Percentiles rank a stretch among this genome's conserved stretches.
Evolutionary conservation across 2,113 vertebrate species (phyloP).

Genomic region (Microcebus murinus): DNA sequence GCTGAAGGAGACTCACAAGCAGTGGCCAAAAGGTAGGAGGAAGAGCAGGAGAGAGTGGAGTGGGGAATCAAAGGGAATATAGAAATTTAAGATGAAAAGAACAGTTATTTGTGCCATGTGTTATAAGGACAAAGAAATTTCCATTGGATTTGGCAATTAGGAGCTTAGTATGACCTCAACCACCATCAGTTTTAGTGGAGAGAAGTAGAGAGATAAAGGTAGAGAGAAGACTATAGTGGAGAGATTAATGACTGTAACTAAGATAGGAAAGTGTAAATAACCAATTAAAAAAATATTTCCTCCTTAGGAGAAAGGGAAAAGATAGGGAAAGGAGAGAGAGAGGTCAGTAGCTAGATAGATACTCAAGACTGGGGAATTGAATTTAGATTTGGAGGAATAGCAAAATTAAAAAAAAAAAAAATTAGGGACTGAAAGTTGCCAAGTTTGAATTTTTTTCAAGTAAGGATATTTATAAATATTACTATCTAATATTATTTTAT

Average conservation of each 20-base stretch:
- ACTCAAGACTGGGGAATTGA: not conserved
- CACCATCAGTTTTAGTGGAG: not conserved
- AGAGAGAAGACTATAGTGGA: not conserved
- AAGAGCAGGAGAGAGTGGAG: not conserved
- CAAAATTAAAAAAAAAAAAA: not conserved
- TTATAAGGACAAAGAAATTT: not conserved
- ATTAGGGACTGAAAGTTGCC: not conserved
- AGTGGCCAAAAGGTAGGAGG: not conserved
- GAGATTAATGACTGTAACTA: not conserved
- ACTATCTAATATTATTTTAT: not conserved
- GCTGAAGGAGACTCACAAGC: not conserved
- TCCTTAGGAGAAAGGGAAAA: not conserved
- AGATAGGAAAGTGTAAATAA: not conserved
- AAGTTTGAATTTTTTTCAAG: not conserved
- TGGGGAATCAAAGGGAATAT: not conserved
- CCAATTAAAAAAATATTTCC: not conserved
- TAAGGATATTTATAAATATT: slow-evolving; percentile 4
- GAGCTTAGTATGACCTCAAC: not conserved
- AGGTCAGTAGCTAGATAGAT: not conserved
- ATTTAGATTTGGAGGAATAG: not conserved
- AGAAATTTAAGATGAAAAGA: not conserved
- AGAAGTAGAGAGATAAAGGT: not conserved
- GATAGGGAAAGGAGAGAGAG: not conserved
- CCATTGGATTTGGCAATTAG: not conserved
- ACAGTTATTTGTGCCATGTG: not conserved